These are phyloP conservation scores for Sogatella furcifera DNA, from an alignment of 1,140 invertebrate species.

Conservation along the genomic window DNA sequence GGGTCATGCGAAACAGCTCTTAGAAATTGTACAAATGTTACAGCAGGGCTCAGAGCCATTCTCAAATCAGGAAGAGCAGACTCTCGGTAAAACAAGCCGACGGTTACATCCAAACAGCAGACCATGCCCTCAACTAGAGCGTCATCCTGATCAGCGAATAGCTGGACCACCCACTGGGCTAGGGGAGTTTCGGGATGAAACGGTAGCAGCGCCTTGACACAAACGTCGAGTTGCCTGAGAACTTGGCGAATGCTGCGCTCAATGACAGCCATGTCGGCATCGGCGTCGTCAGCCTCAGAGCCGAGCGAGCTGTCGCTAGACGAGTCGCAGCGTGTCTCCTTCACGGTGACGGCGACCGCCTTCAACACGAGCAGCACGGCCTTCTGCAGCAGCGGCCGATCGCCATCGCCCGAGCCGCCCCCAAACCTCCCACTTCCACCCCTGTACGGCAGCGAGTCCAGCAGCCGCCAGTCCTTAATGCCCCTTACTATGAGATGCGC, in stretches of 20 bases:
- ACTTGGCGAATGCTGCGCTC: conserved; percentile 72
- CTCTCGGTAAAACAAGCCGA: conserved; percentile 69
- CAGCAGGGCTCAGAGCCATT: conserved; percentile 67
- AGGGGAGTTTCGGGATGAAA: conserved; percentile 79
- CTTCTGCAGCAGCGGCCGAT: conserved; percentile 63
- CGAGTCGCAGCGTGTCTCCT: conserved; percentile 75
- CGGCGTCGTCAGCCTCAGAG: conserved; percentile 71
- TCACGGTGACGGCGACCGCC: conserved; percentile 79
- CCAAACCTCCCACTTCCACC: conserved; percentile 41
- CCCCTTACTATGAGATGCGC: conserved; percentile 73
- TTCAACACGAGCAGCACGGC: conserved; percentile 75
- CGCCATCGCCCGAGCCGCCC: conserved; percentile 39
- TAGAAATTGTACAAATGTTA: conserved; percentile 74
- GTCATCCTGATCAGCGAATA: conserved; percentile 85
- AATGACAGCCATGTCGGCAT: conserved; percentile 79
- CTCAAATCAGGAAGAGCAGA: conserved; percentile 60
- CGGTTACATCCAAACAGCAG: conserved; percentile 75
- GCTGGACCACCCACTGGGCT: conserved; percentile 75
- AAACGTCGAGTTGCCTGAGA: conserved; percentile 64
- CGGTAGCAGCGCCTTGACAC: conserved; percentile 67
- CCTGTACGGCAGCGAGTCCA: conserved; percentile 53
- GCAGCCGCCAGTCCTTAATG: conserved; percentile 69
- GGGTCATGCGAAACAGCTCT: conserved; percentile 71
- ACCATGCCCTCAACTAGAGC: conserved; percentile 87
- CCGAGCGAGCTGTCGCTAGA: conserved; percentile 59